phyloP scores from a whole-genome alignment of 1,140 invertebrate genomes.

The Amphibalanus amphitrite region DNA sequence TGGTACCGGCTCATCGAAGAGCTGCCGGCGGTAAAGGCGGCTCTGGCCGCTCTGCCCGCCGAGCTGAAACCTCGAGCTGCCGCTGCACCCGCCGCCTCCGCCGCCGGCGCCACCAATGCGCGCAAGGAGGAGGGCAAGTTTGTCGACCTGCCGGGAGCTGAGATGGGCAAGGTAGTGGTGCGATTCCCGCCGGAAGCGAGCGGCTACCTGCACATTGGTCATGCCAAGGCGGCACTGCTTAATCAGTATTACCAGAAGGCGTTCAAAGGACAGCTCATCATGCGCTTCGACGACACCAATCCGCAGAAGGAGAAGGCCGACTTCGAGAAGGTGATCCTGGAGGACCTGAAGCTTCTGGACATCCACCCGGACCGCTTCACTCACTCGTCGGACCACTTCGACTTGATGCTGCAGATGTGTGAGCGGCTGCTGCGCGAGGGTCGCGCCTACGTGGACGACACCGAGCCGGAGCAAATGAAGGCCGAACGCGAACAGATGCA shows the following conservation, averaged over 20 bases:
- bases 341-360: slow-evolving; percentile 79
- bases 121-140: slow-evolving; percentile 74
- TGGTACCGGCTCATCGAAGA: slow-evolving; percentile 50
- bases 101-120: slow-evolving; percentile 12
- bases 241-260: slow-evolving; percentile 93
- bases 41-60: slow-evolving; percentile 31
- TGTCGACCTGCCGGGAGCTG: slow-evolving; percentile 84
- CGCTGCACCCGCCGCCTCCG: slow-evolving; percentile 11
- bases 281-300: slow-evolving; percentile 99
- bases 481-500: slow-evolving; percentile 73
- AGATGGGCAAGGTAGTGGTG: slow-evolving; percentile 85
- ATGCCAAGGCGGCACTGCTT: slow-evolving; percentile 94
- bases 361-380: slow-evolving; percentile 86
- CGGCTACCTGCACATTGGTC: slow-evolving; percentile 91
- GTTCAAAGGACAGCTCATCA: slow-evolving; percentile 88
- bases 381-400: slow-evolving; percentile 95
- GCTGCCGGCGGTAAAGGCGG: slow-evolving; percentile 36
- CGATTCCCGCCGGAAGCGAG: slow-evolving; percentile 97
- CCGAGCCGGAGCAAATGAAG: slow-evolving; percentile 86
- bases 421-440: slow-evolving; percentile 70
- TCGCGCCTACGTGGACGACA: slow-evolving; percentile 93
- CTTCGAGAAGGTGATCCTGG: slow-evolving; percentile 91
- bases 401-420: slow-evolving; percentile 70
- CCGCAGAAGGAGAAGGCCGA: slow-evolving; percentile 97
- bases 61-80: slow-evolving; percentile 3